Conservation (phyloP, 2,888 invertebrate species). For the Melolontha melolontha region DNA sequence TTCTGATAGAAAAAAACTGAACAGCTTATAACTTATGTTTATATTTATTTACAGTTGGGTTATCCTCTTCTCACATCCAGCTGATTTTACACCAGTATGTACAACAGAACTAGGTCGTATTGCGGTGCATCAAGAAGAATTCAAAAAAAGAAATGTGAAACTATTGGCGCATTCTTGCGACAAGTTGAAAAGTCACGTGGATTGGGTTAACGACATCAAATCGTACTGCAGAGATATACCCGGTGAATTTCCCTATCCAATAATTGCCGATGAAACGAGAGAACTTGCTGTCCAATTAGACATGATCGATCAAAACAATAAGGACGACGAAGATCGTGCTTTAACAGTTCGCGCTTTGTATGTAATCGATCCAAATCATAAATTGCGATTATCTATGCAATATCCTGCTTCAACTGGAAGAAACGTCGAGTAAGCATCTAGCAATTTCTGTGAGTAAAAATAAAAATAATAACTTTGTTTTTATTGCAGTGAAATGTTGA, state of each 20-base stretch:
- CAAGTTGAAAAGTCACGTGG: conserved; percentile 76
- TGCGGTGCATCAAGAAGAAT: conserved; percentile 76
- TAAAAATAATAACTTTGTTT: too few species aligned
- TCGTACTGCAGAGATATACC: conserved; percentile 77
- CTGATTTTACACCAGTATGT: conserved; percentile 91
- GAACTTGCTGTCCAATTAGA: conserved; percentile 79
- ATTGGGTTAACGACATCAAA: conserved; percentile 81
- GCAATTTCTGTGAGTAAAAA: too few species aligned
- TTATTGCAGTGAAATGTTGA: conserved; percentile 79
- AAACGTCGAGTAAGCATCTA: conserved; percentile 79
- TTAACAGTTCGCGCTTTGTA: conserved; percentile 82
- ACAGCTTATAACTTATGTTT: too few species aligned
- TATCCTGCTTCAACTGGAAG: conserved; percentile 89
- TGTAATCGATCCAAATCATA: conserved; percentile 84
- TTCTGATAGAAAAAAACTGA: too few species aligned
- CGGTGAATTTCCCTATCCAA: conserved; percentile 83
- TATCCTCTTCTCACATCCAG: conserved; percentile 88
- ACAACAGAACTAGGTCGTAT: conserved; percentile 87
- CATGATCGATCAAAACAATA: conserved; percentile 83
- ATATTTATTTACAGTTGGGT: conserved; percentile 89
- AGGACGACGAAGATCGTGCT: conserved; percentile 74
- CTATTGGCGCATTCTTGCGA: conserved; percentile 86
- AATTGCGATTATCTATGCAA: conserved; percentile 81
- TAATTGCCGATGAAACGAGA: conserved; percentile 83
- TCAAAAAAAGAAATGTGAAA: conserved; percentile 79